Evolutionary conservation across 2,888 invertebrate genomes (phyloP).

Genomic region (Metacarcinus magister): DNA sequence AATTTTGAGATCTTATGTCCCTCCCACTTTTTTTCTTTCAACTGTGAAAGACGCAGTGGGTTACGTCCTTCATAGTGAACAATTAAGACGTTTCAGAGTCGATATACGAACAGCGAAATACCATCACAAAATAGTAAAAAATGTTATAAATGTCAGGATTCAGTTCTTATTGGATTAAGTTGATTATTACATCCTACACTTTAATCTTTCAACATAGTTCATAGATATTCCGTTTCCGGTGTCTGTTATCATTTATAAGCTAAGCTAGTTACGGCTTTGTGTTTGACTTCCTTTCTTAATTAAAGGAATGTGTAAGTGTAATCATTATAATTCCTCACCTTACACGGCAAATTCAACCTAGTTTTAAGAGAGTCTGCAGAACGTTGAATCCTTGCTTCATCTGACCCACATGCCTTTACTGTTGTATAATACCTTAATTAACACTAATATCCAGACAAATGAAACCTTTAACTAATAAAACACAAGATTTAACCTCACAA

Average conservation of each 20-base stretch:
- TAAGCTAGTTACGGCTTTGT: background rate
- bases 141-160: background rate
- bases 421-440: background rate
- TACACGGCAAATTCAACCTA: slow-evolving; percentile 4
- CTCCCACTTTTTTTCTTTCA: too few relatives aligned
- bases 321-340: background rate
- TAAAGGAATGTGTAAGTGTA: background rate
- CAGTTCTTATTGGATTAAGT: background rate
- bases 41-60: too few relatives aligned
- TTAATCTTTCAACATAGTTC: background rate
- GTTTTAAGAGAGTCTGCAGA: background rate
- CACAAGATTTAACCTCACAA: background rate
- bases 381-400: background rate
- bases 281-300: background rate
- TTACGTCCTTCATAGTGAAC: too few relatives aligned
- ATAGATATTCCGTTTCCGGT: background rate
- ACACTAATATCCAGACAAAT: background rate
- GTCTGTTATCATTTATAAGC: background rate
- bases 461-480: background rate
- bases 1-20: too few relatives aligned
- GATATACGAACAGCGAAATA: background rate
- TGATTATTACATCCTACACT: background rate
- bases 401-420: background rate
- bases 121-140: background rate
- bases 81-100: background rate